A percentile compares a stretch with the other conserved stretches of the same genome.
Evolutionary conservation across 2,113 vertebrate genomes (phyloP).

Genomic region (Burhinus bistriatus): DNA sequence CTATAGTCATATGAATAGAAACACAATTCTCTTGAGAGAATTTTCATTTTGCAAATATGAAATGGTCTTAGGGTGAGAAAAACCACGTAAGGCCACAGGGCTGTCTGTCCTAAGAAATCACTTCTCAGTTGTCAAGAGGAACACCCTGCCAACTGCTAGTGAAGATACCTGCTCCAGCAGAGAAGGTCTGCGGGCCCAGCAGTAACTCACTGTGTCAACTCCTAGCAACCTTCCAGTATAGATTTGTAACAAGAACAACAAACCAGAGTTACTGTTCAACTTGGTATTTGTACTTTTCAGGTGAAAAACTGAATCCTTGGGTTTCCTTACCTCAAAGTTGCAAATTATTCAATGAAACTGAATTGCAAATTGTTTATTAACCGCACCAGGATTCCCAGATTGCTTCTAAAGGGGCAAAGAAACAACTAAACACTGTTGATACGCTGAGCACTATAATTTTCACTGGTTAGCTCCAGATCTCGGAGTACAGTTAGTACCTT

Average conservation of each 20-base stretch:
- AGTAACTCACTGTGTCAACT: not conserved
- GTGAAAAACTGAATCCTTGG: not conserved
- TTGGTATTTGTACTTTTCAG: not conserved
- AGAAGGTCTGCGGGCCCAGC: not conserved
- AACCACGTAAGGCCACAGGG: accelerated
- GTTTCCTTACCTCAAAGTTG: not conserved
- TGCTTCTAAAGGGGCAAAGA: not conserved
- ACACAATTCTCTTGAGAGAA: not conserved
- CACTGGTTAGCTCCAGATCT: not conserved
- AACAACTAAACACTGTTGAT: not conserved
- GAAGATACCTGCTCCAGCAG: not conserved
- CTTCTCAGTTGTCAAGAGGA: not conserved
- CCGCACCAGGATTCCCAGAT: not conserved
- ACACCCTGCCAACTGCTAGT: not conserved
- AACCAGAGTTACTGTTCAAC: not conserved
- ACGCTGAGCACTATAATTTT: accelerated
- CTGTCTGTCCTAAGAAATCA: not conserved
- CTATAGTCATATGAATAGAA: not conserved
- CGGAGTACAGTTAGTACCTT: not conserved
- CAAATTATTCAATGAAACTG: not conserved
- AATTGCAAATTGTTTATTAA: not conserved
- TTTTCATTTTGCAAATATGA: not conserved
- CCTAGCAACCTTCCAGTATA: not conserved
- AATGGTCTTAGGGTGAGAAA: not conserved
- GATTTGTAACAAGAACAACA: not conserved